Evolutionary conservation across 2,888 invertebrate species (phyloP), one percentile per base, ranked within the genome.

Genomic region (Papilio demoleus): DNA sequence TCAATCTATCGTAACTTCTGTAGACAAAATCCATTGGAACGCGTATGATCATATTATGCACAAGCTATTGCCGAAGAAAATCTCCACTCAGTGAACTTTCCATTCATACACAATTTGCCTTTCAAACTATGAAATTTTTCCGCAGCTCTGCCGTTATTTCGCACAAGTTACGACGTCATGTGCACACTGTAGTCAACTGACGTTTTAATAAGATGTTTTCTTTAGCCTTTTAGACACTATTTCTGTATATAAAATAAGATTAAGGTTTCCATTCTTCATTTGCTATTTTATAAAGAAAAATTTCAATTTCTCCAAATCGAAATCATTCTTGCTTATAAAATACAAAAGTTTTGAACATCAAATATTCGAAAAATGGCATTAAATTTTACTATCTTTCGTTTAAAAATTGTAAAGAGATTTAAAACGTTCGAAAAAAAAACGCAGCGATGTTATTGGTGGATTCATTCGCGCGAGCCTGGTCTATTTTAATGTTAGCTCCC

Each of bases 41-140:
- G 69, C 72, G 74, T 60, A 73, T 71, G 74, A 73, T 74, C 75
- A 75, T 75, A 80, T 82, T 82, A 84, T 82, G 78, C 81, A 78
- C 72, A 72, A 72, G 68, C 76, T 75, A 74, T 74, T 74, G 75
- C 73, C 73, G 65, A 53, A 71, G 74, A 74, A 76, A 70, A 74
- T 70, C 71, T 72, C 70, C 66, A 62, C 70, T 70, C 67, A 63
- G 70, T 67, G 73, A 76, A 76, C 70, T 73, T 76, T 73, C 72
- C 68, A 42, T 17, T 56, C 64, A 78, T 80, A 81, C 79, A 80
- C 80, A 83, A 86, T 87, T 85, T 84, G 85, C 84, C 80, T 86
- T 86, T 82, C 79, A 81, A 78, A 77, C 71, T 72, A 71, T 72
- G 74, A 79, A 82, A 84, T 85, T 84, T 84, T 80, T 75, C 79